Evolutionary conservation across 2,797 vertebrate species (phyloP).

Genomic region (Trichosurus vulpecula): DNA sequence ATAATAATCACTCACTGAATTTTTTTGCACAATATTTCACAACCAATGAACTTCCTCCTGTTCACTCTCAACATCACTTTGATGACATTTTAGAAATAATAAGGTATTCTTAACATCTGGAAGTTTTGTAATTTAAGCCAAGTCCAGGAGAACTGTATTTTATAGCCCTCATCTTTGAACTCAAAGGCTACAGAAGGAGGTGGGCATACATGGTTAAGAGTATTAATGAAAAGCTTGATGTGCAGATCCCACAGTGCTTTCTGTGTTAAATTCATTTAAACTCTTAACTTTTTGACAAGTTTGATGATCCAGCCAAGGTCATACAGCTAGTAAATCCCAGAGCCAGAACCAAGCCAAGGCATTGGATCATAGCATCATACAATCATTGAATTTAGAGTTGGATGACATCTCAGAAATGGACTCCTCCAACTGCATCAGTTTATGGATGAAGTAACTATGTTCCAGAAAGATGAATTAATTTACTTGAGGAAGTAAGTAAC

Average conservation of each 20-base stretch:
- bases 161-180: not conserved
- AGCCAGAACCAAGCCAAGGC: not conserved
- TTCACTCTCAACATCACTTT: conserved; percentile 60
- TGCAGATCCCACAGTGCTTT: not conserved
- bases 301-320: not conserved
- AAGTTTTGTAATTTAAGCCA: conserved; percentile 23
- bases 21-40: conserved; percentile 38
- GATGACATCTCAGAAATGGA: not conserved
- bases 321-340: not conserved
- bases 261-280: not conserved
- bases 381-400: not conserved
- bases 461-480: not conserved
- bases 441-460: not conserved
- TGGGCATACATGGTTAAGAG: not conserved
- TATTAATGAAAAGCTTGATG: not conserved
- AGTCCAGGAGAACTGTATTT: conserved; percentile 7
- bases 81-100: conserved; percentile 36
- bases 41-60: conserved; percentile 59
- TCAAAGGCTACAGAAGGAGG: not conserved
- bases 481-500: not conserved
- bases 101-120: conserved; percentile 56
- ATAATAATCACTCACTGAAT: conserved; percentile 69
- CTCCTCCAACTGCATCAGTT: not conserved
- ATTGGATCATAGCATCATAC: not conserved
- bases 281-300: not conserved